Conservation (phyloP, 2,888 invertebrate species). For the Agriotes lineatus region DNA sequence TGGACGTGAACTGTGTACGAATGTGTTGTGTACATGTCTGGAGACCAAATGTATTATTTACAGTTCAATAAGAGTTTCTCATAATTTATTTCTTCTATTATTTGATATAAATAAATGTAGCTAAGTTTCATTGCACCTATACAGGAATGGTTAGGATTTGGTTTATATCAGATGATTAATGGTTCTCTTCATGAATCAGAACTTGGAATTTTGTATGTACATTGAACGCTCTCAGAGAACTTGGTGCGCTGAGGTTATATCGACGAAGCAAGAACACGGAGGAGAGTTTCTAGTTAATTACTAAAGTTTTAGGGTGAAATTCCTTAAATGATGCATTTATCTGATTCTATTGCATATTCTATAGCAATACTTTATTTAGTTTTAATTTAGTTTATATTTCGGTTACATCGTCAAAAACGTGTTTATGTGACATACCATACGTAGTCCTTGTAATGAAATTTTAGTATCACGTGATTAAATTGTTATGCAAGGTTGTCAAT, state of each 20-base stretch:
- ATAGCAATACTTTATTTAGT: too few relatives aligned
- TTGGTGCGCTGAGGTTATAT: constrained; percentile 18
- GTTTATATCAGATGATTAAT: constrained; percentile 14
- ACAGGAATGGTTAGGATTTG: not conserved
- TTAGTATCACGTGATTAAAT: too few relatives aligned
- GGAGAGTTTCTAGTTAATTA: constrained; percentile 27
- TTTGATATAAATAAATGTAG: not conserved
- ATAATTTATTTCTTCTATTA: too few relatives aligned
- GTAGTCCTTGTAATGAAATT: too few relatives aligned
- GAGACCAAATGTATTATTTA: too few relatives aligned
- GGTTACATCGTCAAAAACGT: too few relatives aligned
- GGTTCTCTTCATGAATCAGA: constrained; percentile 11
- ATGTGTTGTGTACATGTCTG: too few relatives aligned
- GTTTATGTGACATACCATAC: too few relatives aligned
- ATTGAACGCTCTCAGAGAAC: constrained; percentile 22
- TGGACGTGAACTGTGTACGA: too few relatives aligned
- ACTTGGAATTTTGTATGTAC: constrained; percentile 23
- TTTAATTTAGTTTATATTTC: too few relatives aligned
- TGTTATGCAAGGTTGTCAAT: too few relatives aligned
- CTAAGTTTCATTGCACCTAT: constrained; percentile 1
- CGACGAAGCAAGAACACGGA: constrained; percentile 21
- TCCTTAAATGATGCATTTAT: constrained; percentile 5
- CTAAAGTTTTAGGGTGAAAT: constrained; percentile 17
- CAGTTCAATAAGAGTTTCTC: too few relatives aligned
- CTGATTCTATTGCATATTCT: not conserved